Evolutionary conservation across 1,140 invertebrate species (phyloP).

Genomic region (Lutraria rhynchaena): DNA sequence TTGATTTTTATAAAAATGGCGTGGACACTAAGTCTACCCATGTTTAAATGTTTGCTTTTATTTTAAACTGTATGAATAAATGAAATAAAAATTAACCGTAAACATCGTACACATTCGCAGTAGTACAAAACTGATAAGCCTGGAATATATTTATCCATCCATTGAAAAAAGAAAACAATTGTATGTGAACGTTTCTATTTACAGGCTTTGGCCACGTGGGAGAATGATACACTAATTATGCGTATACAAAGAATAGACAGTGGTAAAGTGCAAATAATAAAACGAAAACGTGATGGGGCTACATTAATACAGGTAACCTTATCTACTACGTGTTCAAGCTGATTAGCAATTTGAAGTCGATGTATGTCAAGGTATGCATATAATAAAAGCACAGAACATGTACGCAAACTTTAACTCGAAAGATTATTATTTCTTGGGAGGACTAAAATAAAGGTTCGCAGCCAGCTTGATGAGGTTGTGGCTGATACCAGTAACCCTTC

Average conservation of each 20-base stretch:
- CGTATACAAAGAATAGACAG: neutral
- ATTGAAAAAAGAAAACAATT: neutral
- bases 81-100: neutral
- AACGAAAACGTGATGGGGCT: slow-evolving; percentile 12
- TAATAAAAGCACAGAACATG: too few relatives aligned
- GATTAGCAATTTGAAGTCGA: too few relatives aligned
- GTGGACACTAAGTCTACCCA: neutral
- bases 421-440: too few relatives aligned
- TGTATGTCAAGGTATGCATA: too few relatives aligned
- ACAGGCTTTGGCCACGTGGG: slow-evolving; percentile 31
- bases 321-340: too few relatives aligned
- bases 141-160: neutral
- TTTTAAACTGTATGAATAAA: neutral
- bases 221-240: neutral
- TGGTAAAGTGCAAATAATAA: slow-evolving; percentile 5
- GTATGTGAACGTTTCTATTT: neutral
- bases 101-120: neutral
- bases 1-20: too few relatives aligned
- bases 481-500: neutral
- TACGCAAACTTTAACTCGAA: too few relatives aligned
- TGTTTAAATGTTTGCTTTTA: neutral
- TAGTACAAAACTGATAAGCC: neutral
- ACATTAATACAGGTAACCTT: slow-evolving; percentile 49
- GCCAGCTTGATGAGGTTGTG: neutral
- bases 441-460: too few relatives aligned